Evolutionary conservation across 2,888 invertebrate genomes (phyloP).

Genomic region (Julus scandinavius): DNA sequence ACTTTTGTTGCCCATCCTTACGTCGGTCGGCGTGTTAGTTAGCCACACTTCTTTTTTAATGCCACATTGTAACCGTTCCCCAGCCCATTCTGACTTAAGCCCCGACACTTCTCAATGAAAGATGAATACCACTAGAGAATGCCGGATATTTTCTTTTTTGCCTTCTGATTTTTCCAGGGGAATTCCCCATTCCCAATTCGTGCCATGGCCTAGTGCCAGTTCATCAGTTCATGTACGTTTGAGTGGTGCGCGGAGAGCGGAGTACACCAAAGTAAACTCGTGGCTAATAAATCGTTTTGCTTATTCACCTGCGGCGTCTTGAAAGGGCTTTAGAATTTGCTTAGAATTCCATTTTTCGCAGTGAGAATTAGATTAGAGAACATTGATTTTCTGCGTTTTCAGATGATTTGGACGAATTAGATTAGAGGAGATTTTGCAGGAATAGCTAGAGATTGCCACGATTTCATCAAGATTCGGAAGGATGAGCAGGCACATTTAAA

Average conservation of each 20-base stretch:
- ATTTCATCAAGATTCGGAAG: no score
- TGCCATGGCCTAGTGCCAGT: neutral
- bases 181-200: neutral
- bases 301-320: neutral
- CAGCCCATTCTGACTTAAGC: neutral
- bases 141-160: neutral
- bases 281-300: conserved; percentile 22
- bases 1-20: neutral
- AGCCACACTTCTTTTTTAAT: conserved; percentile 25
- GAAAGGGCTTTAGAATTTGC: no score
- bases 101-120: neutral
- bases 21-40: neutral
- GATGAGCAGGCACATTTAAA: no score
- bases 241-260: neutral
- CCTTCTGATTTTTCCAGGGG: neutral
- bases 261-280: neutral
- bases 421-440: no score
- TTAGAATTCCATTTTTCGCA: no score
- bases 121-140: neutral
- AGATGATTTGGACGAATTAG: no score
- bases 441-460: no score
- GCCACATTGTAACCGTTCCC: neutral
- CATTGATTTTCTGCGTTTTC: no score
- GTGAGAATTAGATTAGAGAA: no score
- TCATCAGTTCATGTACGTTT: neutral